Evolutionary conservation across 2,797 vertebrate species (phyloP), one percentile per base, ranked within the genome.

Genomic region (Cercopithecus petaurista): DNA sequence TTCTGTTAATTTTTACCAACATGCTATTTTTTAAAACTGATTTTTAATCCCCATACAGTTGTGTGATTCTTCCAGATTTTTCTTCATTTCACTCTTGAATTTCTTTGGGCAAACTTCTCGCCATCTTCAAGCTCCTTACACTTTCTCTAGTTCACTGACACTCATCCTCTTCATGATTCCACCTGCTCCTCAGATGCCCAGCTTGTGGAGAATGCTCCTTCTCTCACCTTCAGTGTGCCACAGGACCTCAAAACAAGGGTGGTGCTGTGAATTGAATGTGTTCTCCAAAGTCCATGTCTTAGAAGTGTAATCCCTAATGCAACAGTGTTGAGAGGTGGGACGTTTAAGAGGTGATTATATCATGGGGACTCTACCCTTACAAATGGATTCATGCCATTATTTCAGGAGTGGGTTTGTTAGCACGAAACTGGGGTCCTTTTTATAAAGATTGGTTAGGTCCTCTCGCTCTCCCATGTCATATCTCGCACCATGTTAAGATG

Each of bases 1-100:
- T 24, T 61, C 76, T 93, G n/a, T 50, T 90, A 59, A 46, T 11
- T 94, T 79, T 52, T 88, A 79, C 87, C 7, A 26, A 72, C 46
- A 30, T 80, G 46, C 3, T 77, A 19, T 46, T 75, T 93, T 59
- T 76, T 33, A 50, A 43, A 48, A 87, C 26, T 41, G 1, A 12
- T 52, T 64, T 77, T 81, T 52, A 59, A 57, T 92, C 11, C 19
- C 36, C 14, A 21, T 10, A 5, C 21, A 9, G 26, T 70, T 79
- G 3, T 5, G 6, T 48, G 41, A 22, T 26, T 72, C 24, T 76
- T 93, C 2, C 9, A 59, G 14, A 24, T 48, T 36, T 73, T 84
- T 76, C 67, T 64, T n/a, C 7, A 41, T 88, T 80, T 92, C 9
- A 61, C 15, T 92, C 28, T 8, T 64, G 28, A 73, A 48, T 43